These are phyloP conservation scores for Acipenser ruthenus DNA, from an alignment of 2,797 vertebrate species.

Conservation along the genomic window DNA sequence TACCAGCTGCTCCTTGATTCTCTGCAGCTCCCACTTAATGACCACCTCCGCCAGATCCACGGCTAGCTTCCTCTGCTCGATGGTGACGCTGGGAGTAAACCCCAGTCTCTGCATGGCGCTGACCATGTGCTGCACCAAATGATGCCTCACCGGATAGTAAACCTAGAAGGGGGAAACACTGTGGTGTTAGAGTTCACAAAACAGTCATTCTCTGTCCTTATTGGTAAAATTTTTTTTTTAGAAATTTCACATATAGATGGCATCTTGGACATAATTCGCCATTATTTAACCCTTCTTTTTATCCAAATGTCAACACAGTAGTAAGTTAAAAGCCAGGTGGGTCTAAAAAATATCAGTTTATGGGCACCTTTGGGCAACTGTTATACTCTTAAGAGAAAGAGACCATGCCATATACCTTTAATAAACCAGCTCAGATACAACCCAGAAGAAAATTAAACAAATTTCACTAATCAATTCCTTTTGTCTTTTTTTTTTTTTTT, in stretches of 20 bases:
- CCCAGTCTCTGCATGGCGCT: conserved; percentile 96
- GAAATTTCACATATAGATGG: conserved; percentile 2
- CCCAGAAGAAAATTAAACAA: too few relatives aligned
- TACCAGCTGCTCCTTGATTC: conserved; percentile 96
- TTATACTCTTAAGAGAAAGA: too few relatives aligned
- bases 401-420: not conserved
- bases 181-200: too few relatives aligned
- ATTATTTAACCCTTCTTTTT: not conserved
- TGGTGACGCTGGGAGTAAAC: conserved; percentile 95
- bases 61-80: conserved; percentile 91
- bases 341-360: too few relatives aligned
- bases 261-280: not conserved
- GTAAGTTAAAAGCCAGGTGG: too few relatives aligned
- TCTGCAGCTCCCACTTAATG: conserved; percentile 96
- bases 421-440: not conserved
- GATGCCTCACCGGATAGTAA: conserved; percentile 93
- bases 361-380: too few relatives aligned
- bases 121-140: conserved; percentile 97
- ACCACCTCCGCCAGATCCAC: conserved; percentile 96
- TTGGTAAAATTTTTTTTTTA: too few relatives aligned
- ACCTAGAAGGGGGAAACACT: conserved; percentile 58
- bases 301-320: not conserved
- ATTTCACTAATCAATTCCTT: too few relatives aligned
- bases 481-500: too few relatives aligned
- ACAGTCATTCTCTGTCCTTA: too few relatives aligned